phyloP scores from a whole-genome alignment of 2,797 vertebrate genomes.

The Scyliorhinus canicula region DNA sequence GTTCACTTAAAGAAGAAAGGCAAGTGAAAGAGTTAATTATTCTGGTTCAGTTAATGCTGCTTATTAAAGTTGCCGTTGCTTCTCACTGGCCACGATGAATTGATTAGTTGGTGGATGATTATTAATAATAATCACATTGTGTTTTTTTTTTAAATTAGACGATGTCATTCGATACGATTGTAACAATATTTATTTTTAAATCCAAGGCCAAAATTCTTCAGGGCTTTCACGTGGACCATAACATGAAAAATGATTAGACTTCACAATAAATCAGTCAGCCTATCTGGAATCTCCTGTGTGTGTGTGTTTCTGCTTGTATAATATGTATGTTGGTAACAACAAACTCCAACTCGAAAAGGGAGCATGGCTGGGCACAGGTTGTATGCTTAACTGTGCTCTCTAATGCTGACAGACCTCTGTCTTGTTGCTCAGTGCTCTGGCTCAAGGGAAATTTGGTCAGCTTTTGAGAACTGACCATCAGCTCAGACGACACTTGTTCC shows the following conservation, averaged over 20 bases:
- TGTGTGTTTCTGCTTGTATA: background rate
- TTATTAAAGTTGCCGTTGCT: background rate
- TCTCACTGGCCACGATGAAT: background rate
- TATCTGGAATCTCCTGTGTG: background rate
- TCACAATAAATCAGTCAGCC: background rate
- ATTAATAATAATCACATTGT: conserved; percentile 8
- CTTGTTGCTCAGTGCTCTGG: conserved; percentile 13
- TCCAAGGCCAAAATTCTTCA: background rate
- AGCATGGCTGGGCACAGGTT: background rate
- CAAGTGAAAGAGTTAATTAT: background rate
- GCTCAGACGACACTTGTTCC: conserved; percentile 20
- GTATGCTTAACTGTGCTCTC: background rate
- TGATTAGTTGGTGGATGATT: background rate
- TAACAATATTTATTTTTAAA: conserved; percentile 15
- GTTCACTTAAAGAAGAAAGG: background rate
- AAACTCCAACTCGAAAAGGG: background rate
- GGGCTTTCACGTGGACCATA: background rate
- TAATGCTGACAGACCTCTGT: background rate
- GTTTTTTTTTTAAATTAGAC: background rate
- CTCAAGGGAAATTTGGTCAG: conserved; percentile 4
- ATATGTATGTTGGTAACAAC: background rate
- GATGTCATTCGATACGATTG: too few relatives aligned
- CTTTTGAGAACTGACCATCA: background rate
- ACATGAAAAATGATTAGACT: background rate
- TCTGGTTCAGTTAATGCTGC: background rate